Percentiles rank a stretch among this genome's conserved stretches.
These are phyloP conservation scores for Epinotia ramella DNA, from an alignment of 2,888 invertebrate genomes.

Conservation along the genomic window DNA sequence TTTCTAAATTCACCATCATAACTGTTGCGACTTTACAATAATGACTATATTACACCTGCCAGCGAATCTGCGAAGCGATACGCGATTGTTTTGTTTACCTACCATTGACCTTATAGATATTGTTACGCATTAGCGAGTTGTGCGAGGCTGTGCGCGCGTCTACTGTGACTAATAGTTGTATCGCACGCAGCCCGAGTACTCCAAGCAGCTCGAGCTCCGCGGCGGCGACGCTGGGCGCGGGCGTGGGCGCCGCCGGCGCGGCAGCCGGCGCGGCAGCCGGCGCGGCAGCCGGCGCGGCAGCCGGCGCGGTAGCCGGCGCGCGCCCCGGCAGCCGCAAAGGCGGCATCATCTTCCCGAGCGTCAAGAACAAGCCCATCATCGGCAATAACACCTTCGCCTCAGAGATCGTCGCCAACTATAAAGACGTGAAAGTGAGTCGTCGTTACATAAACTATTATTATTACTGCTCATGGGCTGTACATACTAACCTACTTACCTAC, in stretches of 20 bases:
- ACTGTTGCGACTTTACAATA: slow-evolving; percentile 56
- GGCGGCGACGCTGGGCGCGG: slow-evolving; percentile 67
- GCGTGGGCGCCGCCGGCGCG: slow-evolving; percentile 58
- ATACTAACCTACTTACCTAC: slow-evolving; percentile 42
- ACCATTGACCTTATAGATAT: slow-evolving; percentile 39
- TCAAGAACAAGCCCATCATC: slow-evolving; percentile 94
- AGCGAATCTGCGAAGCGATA: slow-evolving; percentile 53
- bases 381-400: slow-evolving; percentile 93
- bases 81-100: slow-evolving; percentile 55
- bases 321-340: slow-evolving; percentile 87
- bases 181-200: slow-evolving; percentile 79
- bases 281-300: no score
- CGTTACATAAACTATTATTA: slow-evolving; percentile 46
- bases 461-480: slow-evolving; percentile 31
- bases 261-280: slow-evolving; percentile 62
- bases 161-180: slow-evolving; percentile 71
- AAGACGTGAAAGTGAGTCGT: slow-evolving; percentile 92
- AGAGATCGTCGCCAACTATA: slow-evolving; percentile 90
- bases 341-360: slow-evolving; percentile 95
- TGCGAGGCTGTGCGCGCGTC: slow-evolving; percentile 52
- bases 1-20: slow-evolving; percentile 57
- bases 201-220: slow-evolving; percentile 58
- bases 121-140: slow-evolving; percentile 41
- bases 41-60: slow-evolving; percentile 45
- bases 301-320: slow-evolving; percentile 70